These are phyloP conservation scores for Catocala sponsa DNA, from an alignment of 2,888 invertebrate species.

Conservation along the genomic window DNA sequence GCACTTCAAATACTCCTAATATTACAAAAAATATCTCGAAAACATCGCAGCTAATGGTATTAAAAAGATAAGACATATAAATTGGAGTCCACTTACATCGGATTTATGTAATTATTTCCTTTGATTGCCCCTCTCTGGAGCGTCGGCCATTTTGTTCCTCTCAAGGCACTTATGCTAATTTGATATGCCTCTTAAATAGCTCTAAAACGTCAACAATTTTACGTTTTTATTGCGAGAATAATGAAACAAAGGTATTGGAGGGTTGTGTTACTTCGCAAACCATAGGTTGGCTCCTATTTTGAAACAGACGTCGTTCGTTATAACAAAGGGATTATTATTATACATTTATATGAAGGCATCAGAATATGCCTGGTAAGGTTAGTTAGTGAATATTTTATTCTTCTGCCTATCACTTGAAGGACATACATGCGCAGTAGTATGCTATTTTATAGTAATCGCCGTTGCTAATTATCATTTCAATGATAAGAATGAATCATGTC, in stretches of 20 bases:
- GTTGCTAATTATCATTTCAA: too few species aligned
- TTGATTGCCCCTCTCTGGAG: slow-evolving; percentile 39
- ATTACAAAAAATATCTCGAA: slow-evolving; percentile 20
- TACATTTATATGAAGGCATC: too few species aligned
- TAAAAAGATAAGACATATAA: slow-evolving; percentile 43
- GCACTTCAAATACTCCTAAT: background rate
- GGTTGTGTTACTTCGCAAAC: slow-evolving; percentile 1
- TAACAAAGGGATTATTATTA: too few species aligned
- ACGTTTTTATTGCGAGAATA: slow-evolving; percentile 31
- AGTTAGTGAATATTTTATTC: too few species aligned
- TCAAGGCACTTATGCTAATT: slow-evolving; percentile 65
- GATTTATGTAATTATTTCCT: slow-evolving; percentile 50
- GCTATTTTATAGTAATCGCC: too few species aligned
- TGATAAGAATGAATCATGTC: too few species aligned
- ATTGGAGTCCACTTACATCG: slow-evolving; percentile 50
- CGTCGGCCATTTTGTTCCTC: slow-evolving; percentile 53
- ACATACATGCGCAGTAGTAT: too few species aligned
- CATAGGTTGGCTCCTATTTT: background rate
- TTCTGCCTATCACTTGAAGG: too few species aligned
- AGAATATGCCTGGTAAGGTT: too few species aligned
- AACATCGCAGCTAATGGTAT: slow-evolving; percentile 4
- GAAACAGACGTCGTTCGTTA: too few species aligned
- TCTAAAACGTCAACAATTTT: slow-evolving; percentile 63
- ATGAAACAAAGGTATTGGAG: slow-evolving; percentile 15
- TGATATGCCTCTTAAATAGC: slow-evolving; percentile 59